phyloP scores from a whole-genome alignment of 2,888 invertebrate genomes.

The Petrolisthes cinctipes region DNA sequence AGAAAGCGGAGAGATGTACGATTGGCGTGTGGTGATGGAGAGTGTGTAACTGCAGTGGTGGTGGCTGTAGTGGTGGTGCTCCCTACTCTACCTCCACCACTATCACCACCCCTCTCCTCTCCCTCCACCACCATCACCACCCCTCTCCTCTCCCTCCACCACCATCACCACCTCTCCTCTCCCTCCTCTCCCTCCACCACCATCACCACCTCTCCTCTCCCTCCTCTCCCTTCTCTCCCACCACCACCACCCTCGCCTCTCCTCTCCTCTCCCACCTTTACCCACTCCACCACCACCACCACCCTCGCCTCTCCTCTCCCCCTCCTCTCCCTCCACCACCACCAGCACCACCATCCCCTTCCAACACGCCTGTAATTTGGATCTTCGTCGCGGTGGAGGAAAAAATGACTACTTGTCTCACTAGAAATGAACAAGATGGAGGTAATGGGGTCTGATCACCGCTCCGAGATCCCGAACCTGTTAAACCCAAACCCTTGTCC shows the following conservation, averaged over 20 bases:
- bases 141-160: too few relatives aligned
- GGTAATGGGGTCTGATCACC: slow-evolving; percentile 16
- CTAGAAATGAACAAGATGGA: slow-evolving; percentile 34
- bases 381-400: slow-evolving; percentile 21
- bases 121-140: not conserved
- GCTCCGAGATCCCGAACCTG: slow-evolving; percentile 6
- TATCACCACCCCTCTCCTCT: not conserved
- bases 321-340: not conserved
- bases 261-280: not conserved
- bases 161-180: too few relatives aligned
- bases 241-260: slow-evolving; percentile 14
- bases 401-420: slow-evolving; percentile 34
- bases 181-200: too few relatives aligned
- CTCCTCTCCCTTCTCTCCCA: too few relatives aligned
- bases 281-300: slow-evolving; percentile 10
- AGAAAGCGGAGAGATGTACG: slow-evolving; percentile 20
- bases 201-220: too few relatives aligned
- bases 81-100: not conserved
- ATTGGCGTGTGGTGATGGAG: slow-evolving; percentile 18
- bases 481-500: slow-evolving; percentile 3
- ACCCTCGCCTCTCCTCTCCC: not conserved
- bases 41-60: slow-evolving; percentile 7
- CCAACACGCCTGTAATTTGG: slow-evolving; percentile 19
- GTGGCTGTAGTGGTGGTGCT: not conserved
- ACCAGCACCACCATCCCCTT: not conserved